Percentiles rank a stretch among this genome's conserved stretches.
phyloP scores from a whole-genome alignment of 1,140 invertebrate genomes.

The Drosophila mauritiana region DNA sequence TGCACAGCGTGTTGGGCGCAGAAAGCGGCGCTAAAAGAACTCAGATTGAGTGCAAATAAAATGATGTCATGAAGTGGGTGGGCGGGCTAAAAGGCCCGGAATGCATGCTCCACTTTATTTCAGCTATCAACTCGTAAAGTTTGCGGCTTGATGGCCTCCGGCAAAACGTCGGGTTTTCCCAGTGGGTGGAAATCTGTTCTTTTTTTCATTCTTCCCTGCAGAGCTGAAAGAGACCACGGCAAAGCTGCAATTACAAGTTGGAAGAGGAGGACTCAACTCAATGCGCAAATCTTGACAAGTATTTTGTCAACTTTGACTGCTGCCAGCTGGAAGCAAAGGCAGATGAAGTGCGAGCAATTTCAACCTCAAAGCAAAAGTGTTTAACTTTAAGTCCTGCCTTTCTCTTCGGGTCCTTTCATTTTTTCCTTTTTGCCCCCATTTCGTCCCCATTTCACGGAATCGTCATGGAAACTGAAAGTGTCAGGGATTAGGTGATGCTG shows the following conservation, averaged over 20 bases:
- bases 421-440: background rate
- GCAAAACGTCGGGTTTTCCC: conserved; percentile 38
- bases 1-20: conserved; percentile 40
- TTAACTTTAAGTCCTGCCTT: conserved; percentile 50
- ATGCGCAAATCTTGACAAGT: conserved; percentile 75
- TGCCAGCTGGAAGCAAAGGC: conserved; percentile 14
- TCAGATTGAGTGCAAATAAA: conserved; percentile 82
- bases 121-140: conserved; percentile 80
- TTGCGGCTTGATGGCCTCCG: conserved; percentile 71
- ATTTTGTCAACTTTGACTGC: conserved; percentile 75
- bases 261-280: conserved; percentile 20
- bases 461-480: conserved; percentile 68
- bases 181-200: conserved; percentile 20
- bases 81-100: conserved; percentile 45
- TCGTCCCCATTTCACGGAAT: conserved; percentile 8
- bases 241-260: conserved; percentile 59
- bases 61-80: conserved; percentile 77
- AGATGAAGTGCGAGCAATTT: conserved; percentile 47
- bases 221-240: conserved; percentile 29
- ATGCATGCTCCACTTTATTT: conserved; percentile 81
- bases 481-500: conserved; percentile 24
- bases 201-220: conserved; percentile 12
- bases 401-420: conserved; percentile 5
- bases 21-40: conserved; percentile 41
- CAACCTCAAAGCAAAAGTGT: conserved; percentile 46